A percentile compares a stretch with the other conserved stretches of the same genome.
Evolutionary conservation across 2,797 vertebrate genomes (phyloP).

Genomic region (Octomys mimax): DNA sequence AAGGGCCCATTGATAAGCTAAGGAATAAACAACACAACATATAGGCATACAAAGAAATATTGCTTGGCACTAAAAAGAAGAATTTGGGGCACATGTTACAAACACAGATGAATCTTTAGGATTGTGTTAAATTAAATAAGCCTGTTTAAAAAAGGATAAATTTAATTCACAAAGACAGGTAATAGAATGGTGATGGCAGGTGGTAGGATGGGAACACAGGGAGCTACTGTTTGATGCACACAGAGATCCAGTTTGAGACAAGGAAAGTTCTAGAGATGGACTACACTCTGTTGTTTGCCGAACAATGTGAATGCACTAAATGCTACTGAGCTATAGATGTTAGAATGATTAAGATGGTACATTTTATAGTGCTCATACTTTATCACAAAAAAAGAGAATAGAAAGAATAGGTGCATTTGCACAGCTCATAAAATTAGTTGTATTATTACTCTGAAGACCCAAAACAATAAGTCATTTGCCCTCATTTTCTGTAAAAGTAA

Average conservation of each 20-base stretch:
- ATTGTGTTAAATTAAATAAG: neutral
- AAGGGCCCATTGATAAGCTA: neutral
- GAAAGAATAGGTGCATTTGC: neutral
- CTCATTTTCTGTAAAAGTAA: constrained; percentile 23
- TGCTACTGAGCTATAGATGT: neutral
- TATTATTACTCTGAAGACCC: neutral
- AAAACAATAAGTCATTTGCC: neutral
- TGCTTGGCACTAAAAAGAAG: neutral
- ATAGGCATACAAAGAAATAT: neutral
- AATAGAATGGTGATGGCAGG: too few species aligned
- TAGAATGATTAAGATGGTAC: neutral
- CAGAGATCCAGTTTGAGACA: neutral
- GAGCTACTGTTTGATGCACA: neutral
- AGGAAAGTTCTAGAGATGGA: neutral
- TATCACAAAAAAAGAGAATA: neutral
- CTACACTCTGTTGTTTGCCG: too few species aligned
- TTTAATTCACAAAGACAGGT: neutral
- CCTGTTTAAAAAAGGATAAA: neutral
- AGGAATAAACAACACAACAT: neutral
- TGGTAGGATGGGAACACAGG: neutral
- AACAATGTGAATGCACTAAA: neutral
- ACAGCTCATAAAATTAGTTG: neutral
- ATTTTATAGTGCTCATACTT: neutral
- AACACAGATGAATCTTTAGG: neutral
- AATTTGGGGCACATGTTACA: neutral